A percentile compares a stretch with the other conserved stretches of the same genome.
Evolutionary conservation across 1,140 invertebrate genomes (phyloP).

Genomic region (Camponotus vicinus): DNA sequence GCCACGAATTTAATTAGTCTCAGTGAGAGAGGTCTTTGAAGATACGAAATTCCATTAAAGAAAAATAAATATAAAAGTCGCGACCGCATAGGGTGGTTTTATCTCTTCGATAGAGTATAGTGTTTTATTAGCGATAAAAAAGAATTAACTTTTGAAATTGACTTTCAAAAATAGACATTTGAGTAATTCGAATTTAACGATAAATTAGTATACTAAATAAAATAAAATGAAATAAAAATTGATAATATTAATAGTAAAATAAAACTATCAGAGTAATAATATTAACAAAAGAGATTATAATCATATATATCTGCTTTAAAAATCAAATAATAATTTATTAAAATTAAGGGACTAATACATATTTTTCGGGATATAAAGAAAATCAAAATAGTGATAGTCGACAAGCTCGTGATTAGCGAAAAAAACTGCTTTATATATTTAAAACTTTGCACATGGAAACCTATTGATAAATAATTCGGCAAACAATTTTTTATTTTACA

Average conservation of each 20-base stretch:
- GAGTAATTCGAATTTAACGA: background rate
- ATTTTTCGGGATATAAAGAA: background rate
- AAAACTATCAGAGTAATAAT: background rate
- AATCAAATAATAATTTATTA: background rate
- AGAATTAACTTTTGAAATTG: background rate
- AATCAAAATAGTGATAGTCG: background rate
- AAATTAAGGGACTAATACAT: background rate
- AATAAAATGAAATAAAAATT: background rate
- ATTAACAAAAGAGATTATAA: background rate
- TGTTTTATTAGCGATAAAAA: constrained; percentile 4
- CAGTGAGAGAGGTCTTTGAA: background rate
- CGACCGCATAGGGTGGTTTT: background rate
- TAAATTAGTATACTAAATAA: background rate
- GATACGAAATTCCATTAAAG: constrained; percentile 7
- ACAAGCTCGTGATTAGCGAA: background rate
- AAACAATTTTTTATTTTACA: background rate
- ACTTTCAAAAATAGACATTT: background rate
- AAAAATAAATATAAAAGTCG: constrained; percentile 33
- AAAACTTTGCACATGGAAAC: constrained; percentile 8
- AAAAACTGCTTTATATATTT: constrained; percentile 44
- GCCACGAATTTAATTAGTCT: background rate
- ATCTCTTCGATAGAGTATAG: background rate
- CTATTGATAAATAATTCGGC: constrained; percentile 17
- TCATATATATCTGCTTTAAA: background rate
- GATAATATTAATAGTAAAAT: background rate